Base-by-base conservation (phyloP, 2,888 invertebrate species). In the Ichneumoninae sp. region DNA sequence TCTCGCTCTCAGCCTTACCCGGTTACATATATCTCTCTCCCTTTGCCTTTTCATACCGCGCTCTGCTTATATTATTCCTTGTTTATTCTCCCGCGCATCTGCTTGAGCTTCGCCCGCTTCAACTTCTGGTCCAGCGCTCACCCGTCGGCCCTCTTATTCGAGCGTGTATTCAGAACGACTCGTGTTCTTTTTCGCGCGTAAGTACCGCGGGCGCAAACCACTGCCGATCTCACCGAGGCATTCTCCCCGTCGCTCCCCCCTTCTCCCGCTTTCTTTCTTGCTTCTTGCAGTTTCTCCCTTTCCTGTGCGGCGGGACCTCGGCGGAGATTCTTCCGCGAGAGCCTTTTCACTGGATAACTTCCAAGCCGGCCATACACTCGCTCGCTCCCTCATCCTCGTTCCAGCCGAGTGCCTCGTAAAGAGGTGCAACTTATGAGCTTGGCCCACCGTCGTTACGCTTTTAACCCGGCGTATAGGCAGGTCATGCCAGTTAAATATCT, bases 391-490 rank as follows among this genome's bases (percentile, higher is more conserved):
- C 52, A 40, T 54, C 44, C 54, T 65, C 73, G 63, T 50, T 71
- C 68, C 19, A 47, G 26, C 68, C 26, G 71, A 68, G 82, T 87
- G 83, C 75, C 88, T 91, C 91, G 89, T 91, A 91, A 91, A 91
- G 88, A 89, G 83, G 88, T 84, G 87, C 87, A 89, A 90, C 89
- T 91, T 91, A 91, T 88, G 89, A 90, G 89, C 86, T 87, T 85
- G 85, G 87, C 85, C 85, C 86, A 86, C 86, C 87, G 87, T 89
- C 85, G 88, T 90, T 91, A 89, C 88, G 89, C 87, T 87, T 75
- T 85, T 85, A 82, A 85, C 82, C 75, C 75, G 60, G 44, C 52
- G 75, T 73, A 75, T 50, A 75, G 60, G 60, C 33, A 50, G 70
- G 60, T 79, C 70, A 70, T 73, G 71, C 30, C 70, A 79, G 78